A percentile compares a stretch with the other conserved stretches of the same genome.
Evolutionary conservation across 2,888 invertebrate genomes (phyloP).

Genomic region (Chloromyia formosa): DNA sequence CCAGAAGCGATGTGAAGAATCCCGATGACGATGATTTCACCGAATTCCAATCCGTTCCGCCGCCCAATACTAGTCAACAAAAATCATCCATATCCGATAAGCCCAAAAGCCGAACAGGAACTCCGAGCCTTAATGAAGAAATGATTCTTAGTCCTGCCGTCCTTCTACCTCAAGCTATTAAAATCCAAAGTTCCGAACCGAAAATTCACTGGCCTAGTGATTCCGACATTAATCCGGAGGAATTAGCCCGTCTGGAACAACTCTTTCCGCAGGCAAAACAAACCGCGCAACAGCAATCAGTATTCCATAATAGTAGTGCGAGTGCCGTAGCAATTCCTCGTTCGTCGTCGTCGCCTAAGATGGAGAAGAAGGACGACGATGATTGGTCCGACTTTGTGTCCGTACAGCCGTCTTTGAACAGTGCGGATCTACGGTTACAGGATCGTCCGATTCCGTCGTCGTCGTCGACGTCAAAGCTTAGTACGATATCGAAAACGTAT

Average conservation of each 20-base stretch:
- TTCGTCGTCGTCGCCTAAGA: neutral
- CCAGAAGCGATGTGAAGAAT: neutral
- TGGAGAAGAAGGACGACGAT: slow-evolving; percentile 61
- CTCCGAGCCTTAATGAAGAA: slow-evolving; percentile 52
- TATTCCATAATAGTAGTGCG: neutral
- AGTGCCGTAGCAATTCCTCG: neutral
- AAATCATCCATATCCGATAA: slow-evolving; percentile 45
- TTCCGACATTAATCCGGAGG: slow-evolving; percentile 62
- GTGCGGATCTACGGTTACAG: slow-evolving; percentile 35
- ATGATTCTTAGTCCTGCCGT: slow-evolving; percentile 63
- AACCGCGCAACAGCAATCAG: slow-evolving; percentile 9
- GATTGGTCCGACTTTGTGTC: slow-evolving; percentile 70
- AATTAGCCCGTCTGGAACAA: slow-evolving; percentile 62
- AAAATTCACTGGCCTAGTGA: slow-evolving; percentile 67
- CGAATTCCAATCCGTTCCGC: slow-evolving; percentile 63
- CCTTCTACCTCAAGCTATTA: slow-evolving; percentile 59
- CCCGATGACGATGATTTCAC: slow-evolving; percentile 65
- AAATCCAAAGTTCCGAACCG: slow-evolving; percentile 55
- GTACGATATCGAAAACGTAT: slow-evolving; percentile 30
- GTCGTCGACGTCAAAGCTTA: neutral
- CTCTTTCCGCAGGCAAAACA: slow-evolving; percentile 58
- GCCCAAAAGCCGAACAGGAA: slow-evolving; percentile 53
- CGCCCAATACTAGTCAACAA: slow-evolving; percentile 50
- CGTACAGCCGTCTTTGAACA: slow-evolving; percentile 53
- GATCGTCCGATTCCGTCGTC: neutral